Base-by-base conservation (phyloP, 2,797 vertebrate genomes). In the Acomys russatus region DNA sequence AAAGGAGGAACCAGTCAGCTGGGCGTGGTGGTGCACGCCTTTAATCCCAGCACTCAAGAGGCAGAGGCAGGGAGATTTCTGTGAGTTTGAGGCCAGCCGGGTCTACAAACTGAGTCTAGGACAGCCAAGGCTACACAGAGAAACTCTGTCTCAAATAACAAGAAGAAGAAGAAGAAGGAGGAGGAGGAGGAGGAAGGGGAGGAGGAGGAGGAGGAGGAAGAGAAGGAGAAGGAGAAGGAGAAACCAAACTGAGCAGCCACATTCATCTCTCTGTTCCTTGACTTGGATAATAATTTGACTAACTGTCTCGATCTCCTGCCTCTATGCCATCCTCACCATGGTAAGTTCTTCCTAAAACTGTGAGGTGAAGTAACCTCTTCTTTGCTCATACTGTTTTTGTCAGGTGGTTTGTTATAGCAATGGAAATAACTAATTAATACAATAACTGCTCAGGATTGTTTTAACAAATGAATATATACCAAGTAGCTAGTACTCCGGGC, bases 401-500 rank as follows among this genome's bases (percentile, higher is more conserved):
- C 23, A 35, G n/a, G 51, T 73, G 23, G 28, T 59, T 59, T 35
- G 12, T 28, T 25, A 35, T 6, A 59, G 7, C 20, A 86, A n/a
- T 14, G 18, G n/a, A 30, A 56, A 86, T 68, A 54, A 10, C 20
- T 70, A 71, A 51, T 1, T 87, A n/a, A 71, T 25, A 87, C 9
- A 38, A 61, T 20, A 61, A 44, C 12, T 33, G 44, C 6, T 61
- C 9, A 63, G 9, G 22, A 22, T 85, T 94, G 15, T 63, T 82
- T 63, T 78, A 96, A 49, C 17, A 33, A 92, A 64, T 89, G 3
- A 94, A 80, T 70, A 88, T 56, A 51, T 25, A 18, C 8, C 88
- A 96, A 91, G 8, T 66, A 84, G 6, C 87, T 93, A 91, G 9
- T 71, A 92, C 80, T 6, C 10, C 25, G 93, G 66, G n/a, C 15